These are phyloP conservation scores for Actinopyga echinites DNA, from an alignment of 53 echinoderm and acorn worm genomes.

Conservation along the genomic window DNA sequence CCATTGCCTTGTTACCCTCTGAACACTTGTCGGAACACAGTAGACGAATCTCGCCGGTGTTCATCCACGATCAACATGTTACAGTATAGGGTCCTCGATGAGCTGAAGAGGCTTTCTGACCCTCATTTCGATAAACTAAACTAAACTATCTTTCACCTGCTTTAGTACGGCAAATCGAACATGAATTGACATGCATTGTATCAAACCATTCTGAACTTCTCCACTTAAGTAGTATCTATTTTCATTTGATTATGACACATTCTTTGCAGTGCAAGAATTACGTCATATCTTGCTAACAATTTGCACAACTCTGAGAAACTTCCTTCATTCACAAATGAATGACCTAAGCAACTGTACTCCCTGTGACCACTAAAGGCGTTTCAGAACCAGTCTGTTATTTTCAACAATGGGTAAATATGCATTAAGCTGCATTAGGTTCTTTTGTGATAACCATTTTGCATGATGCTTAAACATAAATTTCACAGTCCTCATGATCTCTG, in stretches of 20 bases:
- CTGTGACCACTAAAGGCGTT: not conserved
- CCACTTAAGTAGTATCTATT: not conserved
- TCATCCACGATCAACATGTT: no score
- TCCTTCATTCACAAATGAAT: not conserved
- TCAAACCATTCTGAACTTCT: constrained; percentile 2
- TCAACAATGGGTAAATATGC: no score
- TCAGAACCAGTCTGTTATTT: no score
- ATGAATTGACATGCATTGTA: not conserved
- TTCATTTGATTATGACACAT: not conserved
- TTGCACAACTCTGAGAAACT: constrained; percentile 6
- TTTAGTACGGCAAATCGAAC: not conserved
- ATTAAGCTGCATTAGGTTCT: not conserved
- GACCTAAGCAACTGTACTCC: not conserved
- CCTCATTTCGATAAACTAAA: no score
- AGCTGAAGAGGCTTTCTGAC: no score
- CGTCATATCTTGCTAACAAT: constrained; percentile 7
- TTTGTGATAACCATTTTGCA: not conserved
- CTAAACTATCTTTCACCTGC: no score
- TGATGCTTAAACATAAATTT: not conserved
- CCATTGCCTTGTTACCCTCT: no score
- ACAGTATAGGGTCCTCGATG: no score
- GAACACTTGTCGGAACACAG: no score
- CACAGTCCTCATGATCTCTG: not conserved
- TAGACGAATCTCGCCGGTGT: no score
- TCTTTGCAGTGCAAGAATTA: not conserved